Evolutionary conservation across 2,113 vertebrate species (phyloP), one percentile per base, ranked within the genome.

Genomic region (Atractosteus spatula): DNA sequence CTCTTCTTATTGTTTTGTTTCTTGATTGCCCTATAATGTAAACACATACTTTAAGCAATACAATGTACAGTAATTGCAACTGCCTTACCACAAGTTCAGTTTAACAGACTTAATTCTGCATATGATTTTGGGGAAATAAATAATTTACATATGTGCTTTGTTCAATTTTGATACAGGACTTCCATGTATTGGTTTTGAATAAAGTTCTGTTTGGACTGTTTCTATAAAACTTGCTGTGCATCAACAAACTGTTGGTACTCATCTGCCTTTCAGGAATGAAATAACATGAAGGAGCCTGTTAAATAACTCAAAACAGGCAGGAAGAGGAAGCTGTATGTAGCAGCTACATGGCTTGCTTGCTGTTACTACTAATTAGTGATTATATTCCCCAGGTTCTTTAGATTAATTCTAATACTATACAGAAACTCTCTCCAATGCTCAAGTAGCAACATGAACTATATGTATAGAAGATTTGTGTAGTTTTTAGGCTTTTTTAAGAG

Each of bases 341-440:
- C 68, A 71, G 83, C 87, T 83, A 78, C 77, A 77, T 14, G 74
- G 79, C 84, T 77, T 79, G 79, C 81, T 77, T 74, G 79, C 76
- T 63, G 75, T 78, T 81, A 76, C 81, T 80, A 68, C 5, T 69
- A 80, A 85, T 89, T 79, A 87, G 87, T 88, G 88, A 89, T 84
- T 71, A 56, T 68, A 56, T 73, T 63, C 75, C 74, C 69, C 62
- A 72, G 74, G 66, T 81, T 71, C 10, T 7, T 59, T 59, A 59
- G 11, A 59, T 14, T 16, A 59, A n/a, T 59, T 59, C 5, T 51
- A 10, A 10, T 51, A 59, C 57, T 16, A 14, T 13, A 6, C 10
- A 59, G 12, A 8, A 59, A 59, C 10, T 59, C 29, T 59, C 10
- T 14, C 6, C 11, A 59, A 16, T 16, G 3, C 57, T 4, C 57